These are phyloP conservation scores for Diploptera punctata DNA, from an alignment of 2,888 invertebrate genomes.

Conservation along the genomic window DNA sequence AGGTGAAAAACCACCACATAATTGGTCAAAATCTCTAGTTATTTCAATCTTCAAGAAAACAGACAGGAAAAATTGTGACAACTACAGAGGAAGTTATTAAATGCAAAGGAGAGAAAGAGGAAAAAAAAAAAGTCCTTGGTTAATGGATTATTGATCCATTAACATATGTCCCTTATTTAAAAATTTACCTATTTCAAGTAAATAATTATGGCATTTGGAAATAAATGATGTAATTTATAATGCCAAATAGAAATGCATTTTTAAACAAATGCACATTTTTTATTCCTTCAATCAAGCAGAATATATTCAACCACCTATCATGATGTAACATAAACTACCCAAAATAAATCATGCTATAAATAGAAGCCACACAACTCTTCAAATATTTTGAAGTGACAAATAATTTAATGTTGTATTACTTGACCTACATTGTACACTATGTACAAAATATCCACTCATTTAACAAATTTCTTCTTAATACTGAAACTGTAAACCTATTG, in stretches of 20 bases:
- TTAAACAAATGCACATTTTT: conserved; percentile 57
- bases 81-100: too few species aligned
- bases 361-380: conserved; percentile 15
- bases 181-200: too few species aligned
- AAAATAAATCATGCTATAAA: conserved; percentile 27
- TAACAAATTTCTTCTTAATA: conserved; percentile 15
- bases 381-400: conserved; percentile 16
- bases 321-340: conserved; percentile 17
- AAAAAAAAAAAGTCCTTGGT: too few species aligned
- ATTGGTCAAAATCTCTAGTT: too few species aligned
- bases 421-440: conserved; percentile 11
- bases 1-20: too few species aligned
- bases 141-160: neutral
- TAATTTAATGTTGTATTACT: conserved; percentile 24
- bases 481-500: conserved; percentile 20
- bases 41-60: too few species aligned
- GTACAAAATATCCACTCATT: conserved; percentile 22
- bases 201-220: neutral
- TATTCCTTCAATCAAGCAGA: neutral
- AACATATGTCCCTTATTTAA: conserved; percentile 3
- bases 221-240: neutral
- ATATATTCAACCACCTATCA: conserved; percentile 12
- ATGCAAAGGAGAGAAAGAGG: too few species aligned
- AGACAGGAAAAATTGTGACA: too few species aligned
- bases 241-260: conserved; percentile 51